Conservation (phyloP, 2,888 invertebrate species). For the Synergus gifuensis region DNA sequence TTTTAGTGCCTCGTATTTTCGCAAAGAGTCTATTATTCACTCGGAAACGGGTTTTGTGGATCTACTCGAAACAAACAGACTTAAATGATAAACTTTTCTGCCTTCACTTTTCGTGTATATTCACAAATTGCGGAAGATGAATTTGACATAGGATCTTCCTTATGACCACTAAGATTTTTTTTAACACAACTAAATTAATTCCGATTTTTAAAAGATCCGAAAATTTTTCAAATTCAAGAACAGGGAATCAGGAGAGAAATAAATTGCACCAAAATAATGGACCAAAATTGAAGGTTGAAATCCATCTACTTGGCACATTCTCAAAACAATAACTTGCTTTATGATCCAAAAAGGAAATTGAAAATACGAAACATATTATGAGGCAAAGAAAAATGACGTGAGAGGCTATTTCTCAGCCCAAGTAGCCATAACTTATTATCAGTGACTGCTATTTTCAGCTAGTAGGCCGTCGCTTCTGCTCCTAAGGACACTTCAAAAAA, state of each 20-base stretch:
- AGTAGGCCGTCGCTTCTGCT: conserved; percentile 45
- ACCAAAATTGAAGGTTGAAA: background rate
- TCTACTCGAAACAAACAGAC: conserved; percentile 3
- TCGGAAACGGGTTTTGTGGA: conserved; percentile 8
- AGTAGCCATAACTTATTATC: conserved; percentile 9
- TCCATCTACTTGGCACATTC: background rate
- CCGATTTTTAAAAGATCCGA: too few species aligned
- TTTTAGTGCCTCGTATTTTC: conserved; percentile 39
- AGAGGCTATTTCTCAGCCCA: too few species aligned
- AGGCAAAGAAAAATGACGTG: background rate
- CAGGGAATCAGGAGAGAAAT: too few species aligned
- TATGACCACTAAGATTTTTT: too few species aligned
- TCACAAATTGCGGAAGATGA: background rate
- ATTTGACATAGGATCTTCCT: too few species aligned
- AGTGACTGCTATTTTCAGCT: conserved; percentile 47
- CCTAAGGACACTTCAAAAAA: conserved; percentile 47
- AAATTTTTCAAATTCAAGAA: too few species aligned
- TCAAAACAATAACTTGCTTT: background rate
- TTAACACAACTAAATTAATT: too few species aligned
- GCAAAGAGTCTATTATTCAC: conserved; percentile 26
- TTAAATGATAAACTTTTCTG: conserved; percentile 3
- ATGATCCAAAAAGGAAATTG: too few species aligned
- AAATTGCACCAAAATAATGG: background rate
- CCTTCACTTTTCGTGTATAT: background rate
- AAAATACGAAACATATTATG: background rate